Conservation (phyloP, 2,113 vertebrate species). For the Trogon surrucura region DNA sequence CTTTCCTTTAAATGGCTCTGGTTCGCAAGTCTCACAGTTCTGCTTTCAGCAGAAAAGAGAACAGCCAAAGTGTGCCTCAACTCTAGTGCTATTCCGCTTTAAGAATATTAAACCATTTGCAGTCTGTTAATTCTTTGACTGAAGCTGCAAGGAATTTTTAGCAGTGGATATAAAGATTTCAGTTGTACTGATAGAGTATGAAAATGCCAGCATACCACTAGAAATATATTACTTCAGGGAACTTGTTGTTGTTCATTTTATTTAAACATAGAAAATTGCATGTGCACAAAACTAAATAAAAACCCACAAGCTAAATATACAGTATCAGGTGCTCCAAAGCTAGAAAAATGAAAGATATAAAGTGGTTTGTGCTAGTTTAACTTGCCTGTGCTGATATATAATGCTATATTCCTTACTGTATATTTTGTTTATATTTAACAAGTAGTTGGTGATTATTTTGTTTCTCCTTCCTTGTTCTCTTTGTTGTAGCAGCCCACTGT, state of each 20-base stretch:
- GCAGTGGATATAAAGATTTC: background rate
- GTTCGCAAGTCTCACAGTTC: background rate
- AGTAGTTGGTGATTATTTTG: background rate
- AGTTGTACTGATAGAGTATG: background rate
- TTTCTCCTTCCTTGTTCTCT: background rate
- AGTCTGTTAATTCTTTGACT: background rate
- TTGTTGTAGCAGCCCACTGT: background rate
- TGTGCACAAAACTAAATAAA: background rate
- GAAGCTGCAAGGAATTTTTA: background rate
- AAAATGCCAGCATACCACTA: background rate
- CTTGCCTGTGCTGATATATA: background rate
- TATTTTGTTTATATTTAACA: background rate
- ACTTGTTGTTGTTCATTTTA: background rate
- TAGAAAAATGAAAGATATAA: background rate
- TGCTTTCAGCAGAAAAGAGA: background rate
- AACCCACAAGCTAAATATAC: rapidly evolving
- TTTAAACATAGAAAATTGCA: background rate
- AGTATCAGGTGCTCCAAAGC: background rate
- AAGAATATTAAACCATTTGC: background rate
- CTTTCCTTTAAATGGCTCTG: background rate
- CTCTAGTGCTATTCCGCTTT: background rate
- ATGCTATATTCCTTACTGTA: background rate
- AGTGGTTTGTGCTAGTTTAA: background rate
- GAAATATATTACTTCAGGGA: background rate
- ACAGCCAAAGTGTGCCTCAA: background rate